Evolutionary conservation across 2,888 invertebrate species (phyloP), one percentile per base, ranked within the genome.

Genomic region (Thymelicus sylvestris): DNA sequence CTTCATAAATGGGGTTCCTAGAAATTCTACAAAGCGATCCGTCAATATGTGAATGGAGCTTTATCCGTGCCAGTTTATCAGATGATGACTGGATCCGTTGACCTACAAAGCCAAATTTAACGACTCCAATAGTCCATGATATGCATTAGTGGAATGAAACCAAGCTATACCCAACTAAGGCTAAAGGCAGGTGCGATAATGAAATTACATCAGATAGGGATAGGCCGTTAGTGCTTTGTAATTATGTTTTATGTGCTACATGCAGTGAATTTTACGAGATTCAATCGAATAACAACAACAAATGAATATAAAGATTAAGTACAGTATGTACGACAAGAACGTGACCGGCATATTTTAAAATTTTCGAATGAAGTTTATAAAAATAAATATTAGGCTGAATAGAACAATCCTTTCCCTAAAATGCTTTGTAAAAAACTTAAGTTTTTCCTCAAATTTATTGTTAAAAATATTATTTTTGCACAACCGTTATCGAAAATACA

Each of bases 91-190:
- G 69, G 52, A 68, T 64, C 64, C 57, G 39, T 57, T 64, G 69
- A 69, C 64, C 64, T 64, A 69, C 69, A 69, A 64, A 69, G 69
- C 69, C 59, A 69, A 64, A 69, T 69, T 64, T 69, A 64, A 69
- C 69, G 69, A 64, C 57, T 31, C 63, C 41, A 59, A 64, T 69
- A 59, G 64, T 69, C 69, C 69, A 69, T 63, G 57, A 63, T 48
- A 55, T 64, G 64, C 69, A 69, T 69, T 69, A 69, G 69, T 64
- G 69, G 8, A 69, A 69, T 69, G 63, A 69, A 69, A 64, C 59
- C 59, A 48, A 57, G 64, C 63, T 64, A 24, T 50, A 69, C 64
- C 57, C 39, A 57, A 59, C 64, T 59, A 24, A 57, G 68, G 7
- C 7, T 10, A 38, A 38, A 62, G 44, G 44, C 24, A 44, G 55